These are phyloP conservation scores for Linyphia triangularis DNA, from an alignment of 2,888 invertebrate genomes.

Conservation along the genomic window DNA sequence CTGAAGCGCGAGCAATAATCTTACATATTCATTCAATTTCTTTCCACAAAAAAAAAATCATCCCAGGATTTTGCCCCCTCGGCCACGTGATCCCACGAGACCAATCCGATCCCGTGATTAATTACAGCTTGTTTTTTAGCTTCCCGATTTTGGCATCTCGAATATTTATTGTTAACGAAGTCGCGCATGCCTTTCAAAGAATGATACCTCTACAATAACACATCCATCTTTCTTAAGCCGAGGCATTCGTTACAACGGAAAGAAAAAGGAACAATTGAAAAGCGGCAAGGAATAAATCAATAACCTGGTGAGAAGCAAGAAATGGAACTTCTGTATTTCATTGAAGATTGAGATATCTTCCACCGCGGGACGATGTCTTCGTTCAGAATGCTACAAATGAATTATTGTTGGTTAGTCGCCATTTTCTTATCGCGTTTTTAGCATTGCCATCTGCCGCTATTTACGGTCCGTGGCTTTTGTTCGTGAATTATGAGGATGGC, in stretches of 20 bases:
- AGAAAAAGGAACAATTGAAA: background rate
- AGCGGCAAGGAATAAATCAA: constrained; percentile 8
- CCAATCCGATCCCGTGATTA: constrained; percentile 5
- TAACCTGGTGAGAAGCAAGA: background rate
- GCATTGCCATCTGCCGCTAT: constrained; percentile 10
- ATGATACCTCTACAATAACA: constrained; percentile 36
- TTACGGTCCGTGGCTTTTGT: background rate
- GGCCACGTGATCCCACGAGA: no score
- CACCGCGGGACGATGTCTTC: background rate
- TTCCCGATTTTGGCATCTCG: background rate
- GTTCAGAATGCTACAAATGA: background rate
- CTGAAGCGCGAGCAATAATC: no score
- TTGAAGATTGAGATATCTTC: constrained; percentile 9
- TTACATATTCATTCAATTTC: background rate
- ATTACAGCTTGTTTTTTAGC: background rate
- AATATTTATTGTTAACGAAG: constrained; percentile 22
- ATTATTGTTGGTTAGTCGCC: background rate
- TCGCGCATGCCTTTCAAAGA: constrained; percentile 17
- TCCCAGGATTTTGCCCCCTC: background rate
- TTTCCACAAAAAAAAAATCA: background rate
- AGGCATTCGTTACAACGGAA: background rate
- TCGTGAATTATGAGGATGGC: background rate
- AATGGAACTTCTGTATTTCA: background rate
- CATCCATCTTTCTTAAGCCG: constrained; percentile 26
- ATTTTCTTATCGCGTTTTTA: background rate